Base-by-base conservation (phyloP, 2,888 invertebrate species). In the Automeris io region DNA sequence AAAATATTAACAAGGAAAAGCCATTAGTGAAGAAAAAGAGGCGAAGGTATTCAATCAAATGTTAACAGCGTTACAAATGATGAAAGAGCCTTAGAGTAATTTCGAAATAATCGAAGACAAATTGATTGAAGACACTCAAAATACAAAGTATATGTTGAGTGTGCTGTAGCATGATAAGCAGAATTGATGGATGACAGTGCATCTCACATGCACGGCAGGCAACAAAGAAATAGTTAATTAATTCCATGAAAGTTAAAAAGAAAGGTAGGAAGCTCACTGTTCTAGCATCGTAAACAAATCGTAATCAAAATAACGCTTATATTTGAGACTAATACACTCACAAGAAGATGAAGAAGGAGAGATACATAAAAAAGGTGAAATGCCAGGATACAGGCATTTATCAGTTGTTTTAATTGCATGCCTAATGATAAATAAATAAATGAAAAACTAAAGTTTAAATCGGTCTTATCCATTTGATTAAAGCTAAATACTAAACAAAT, bases 141-240 rank as follows among this genome's bases (percentile, higher is more conserved):
- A 53, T 49, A 53, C 50, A 53, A 56, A 48, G 50, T 51, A 59
- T 57, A 60, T 56, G 57, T 62, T 66, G 60, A 50, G 57, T 50
- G 43, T 57, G 48, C 57, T 54, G 52, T 45, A 60, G 58, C 69
- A 67, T 82, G 83, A 83, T 81, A 79, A 80, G 72, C 75, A 59
- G 66, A 72, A 70, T 73, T 76, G 78, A 80, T 78, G 60, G 74
- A 80, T 80, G 80, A 79, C 76, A 72, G 62, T 53, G 79, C 77
- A 54, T 51, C 58, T 70, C 57, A 60, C 62, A 59, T 60, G 65
- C 51, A 57, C 52, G 41, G 50, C 49, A 51, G 41, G 64, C 57
- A 70, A 80, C 80, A 79, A 80, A 76, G 69, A 78, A 75, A 74
- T 75, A 59, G 61, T 65, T 75, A 82, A 82, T 83, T 83, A 81